Percentiles rank a stretch among this genome's conserved stretches.
These are phyloP conservation scores for Salminus brasiliensis DNA, from an alignment of 2,113 vertebrate species.

Conservation along the genomic window DNA sequence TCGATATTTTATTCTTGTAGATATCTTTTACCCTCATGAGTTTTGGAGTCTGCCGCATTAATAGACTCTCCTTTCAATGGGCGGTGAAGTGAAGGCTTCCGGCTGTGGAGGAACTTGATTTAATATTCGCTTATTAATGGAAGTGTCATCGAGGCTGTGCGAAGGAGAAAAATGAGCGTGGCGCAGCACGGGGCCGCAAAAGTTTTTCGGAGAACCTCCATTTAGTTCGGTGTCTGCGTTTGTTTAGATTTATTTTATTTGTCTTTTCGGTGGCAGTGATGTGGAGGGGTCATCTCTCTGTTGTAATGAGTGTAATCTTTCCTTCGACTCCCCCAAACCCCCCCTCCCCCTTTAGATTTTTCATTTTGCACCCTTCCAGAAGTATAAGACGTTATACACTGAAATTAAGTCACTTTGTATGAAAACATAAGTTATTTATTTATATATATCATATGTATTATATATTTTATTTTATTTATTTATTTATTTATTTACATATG, in stretches of 20 bases:
- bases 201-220: conserved; percentile 38
- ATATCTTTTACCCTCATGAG: conserved; percentile 48
- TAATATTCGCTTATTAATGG: conserved; percentile 68
- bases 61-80: conserved; percentile 57
- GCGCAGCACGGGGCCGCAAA: conserved; percentile 41
- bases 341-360: neutral
- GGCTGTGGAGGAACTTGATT: conserved; percentile 59
- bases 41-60: conserved; percentile 50
- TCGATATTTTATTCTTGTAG: conserved; percentile 41
- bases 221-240: conserved; percentile 54
- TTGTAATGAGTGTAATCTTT: conserved; percentile 49
- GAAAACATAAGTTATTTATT: too few species aligned
- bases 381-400: too few species aligned
- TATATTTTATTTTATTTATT: too few species aligned
- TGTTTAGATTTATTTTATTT: conserved; percentile 61
- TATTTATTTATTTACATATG: too few species aligned
- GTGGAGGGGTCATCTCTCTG: conserved; percentile 44
- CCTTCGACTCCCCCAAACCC: neutral
- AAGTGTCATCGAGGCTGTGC: conserved; percentile 55
- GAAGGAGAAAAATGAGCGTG: conserved; percentile 57
- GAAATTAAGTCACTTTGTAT: too few species aligned
- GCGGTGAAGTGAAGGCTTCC: conserved; percentile 54
- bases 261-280: conserved; percentile 41
- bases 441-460: too few species aligned
- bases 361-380: neutral